Base-by-base conservation (phyloP, 2,888 invertebrate species). In the Bombylius major region DNA sequence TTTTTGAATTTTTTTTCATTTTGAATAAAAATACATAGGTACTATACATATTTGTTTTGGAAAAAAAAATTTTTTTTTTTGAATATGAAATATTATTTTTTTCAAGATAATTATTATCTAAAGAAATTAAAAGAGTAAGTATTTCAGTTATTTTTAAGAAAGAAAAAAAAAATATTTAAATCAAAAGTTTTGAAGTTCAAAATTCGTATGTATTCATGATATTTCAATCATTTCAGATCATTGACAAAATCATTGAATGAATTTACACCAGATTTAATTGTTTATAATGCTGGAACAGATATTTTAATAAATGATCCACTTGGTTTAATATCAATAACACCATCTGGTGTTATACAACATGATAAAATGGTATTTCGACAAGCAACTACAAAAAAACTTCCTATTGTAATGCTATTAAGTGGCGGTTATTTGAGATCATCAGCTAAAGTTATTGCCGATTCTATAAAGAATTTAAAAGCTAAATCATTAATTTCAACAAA, bases 241-340 rank as follows among this genome's bases (percentile, higher is more conserved):
- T 74, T 91, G 31, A 79, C 79, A 61, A 79, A 76, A 47, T 84
- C 89, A 0, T 69, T 90, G 31, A 69, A 76, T 1, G 83, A 87
- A 66, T 92, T 89, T 67, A 75, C 75, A 53, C 89, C 93, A 0
- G 86, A 93, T 67, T 76, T 93, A 33, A 75, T 93, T 50, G 80
- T 94, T n/a, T 94, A 91, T 73, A 93, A 94, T 73, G 93, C 94
- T n/a, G 94, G 93, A 0, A 93, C 93, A 1, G 93, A 94, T 70
- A 78, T 91, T 42, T 72, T 94, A 45, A 78, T 80, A 58, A 83
- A 85, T 0, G 93, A 94, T 72, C 83, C 86, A 0, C 75, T 93
- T 7, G 93, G 93, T 0, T 75, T 78, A 51, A 74, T 93, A 65
- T 75, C 79, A 6, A 79, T 94, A 53, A 80, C 86, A 52, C 78